Evolutionary conservation across 1,140 invertebrate species (phyloP).

Genomic region (Drosophila elegans): DNA sequence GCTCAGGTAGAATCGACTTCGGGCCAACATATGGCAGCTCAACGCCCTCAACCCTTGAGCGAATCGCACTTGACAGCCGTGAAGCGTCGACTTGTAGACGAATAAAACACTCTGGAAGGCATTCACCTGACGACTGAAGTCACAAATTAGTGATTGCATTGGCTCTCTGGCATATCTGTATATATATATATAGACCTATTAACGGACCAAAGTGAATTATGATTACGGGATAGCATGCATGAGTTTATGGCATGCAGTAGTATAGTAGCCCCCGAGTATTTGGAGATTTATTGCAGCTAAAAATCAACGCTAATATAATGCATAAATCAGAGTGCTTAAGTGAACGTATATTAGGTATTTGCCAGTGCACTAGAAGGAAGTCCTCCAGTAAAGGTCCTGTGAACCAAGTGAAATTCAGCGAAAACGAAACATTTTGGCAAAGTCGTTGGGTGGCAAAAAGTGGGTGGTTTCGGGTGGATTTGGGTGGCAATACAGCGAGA

Average conservation of each 20-base stretch:
- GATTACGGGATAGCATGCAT: constrained; percentile 48
- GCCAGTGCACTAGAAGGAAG: constrained; percentile 19
- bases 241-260: constrained; percentile 47
- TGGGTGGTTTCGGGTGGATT: not conserved
- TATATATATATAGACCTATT: constrained; percentile 12
- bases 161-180: too few relatives aligned
- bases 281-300: constrained; percentile 75
- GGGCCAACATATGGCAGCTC: constrained; percentile 15
- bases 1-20: constrained; percentile 18
- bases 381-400: constrained; percentile 1
- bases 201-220: constrained; percentile 42
- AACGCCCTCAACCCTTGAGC: not conserved
- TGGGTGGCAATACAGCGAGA: not conserved
- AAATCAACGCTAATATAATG: constrained; percentile 78
- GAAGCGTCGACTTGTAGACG: constrained; percentile 26
- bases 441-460: constrained; percentile 1
- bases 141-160: constrained; percentile 31
- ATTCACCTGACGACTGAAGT: constrained; percentile 28
- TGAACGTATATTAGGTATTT: constrained; percentile 52
- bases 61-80: constrained; percentile 20
- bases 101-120: constrained; percentile 25
- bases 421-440: constrained; percentile 68
- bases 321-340: constrained; percentile 77
- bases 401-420: constrained; percentile 73
- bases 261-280: constrained; percentile 39